These are phyloP conservation scores for Bombus breviceps DNA, from an alignment of 1,140 invertebrate species.

Conservation along the genomic window DNA sequence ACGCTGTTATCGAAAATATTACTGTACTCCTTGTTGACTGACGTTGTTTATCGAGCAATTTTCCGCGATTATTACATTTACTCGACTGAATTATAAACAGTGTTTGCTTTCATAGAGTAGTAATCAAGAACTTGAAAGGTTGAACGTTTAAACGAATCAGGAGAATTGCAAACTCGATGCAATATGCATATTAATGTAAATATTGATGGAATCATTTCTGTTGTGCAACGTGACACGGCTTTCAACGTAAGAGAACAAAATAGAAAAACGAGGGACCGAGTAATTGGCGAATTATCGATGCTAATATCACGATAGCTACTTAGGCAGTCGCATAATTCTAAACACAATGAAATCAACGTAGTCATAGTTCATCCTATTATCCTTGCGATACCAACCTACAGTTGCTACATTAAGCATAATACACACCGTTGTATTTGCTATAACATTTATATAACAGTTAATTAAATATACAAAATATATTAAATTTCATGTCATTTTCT, in stretches of 20 bases:
- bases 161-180: not conserved
- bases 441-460: no score
- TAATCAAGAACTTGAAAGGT: conserved; percentile 13
- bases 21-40: not conserved
- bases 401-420: no score
- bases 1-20: not conserved
- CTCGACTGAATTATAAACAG: not conserved
- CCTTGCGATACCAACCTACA: no score
- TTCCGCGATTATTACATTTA: conserved; percentile 5
- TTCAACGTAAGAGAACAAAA: not conserved
- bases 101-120: conserved; percentile 5
- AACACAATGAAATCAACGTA: no score
- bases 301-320: not conserved
- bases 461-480: no score
- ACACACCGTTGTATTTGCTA: no score
- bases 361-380: no score
- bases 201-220: not conserved
- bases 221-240: not conserved
- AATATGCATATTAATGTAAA: conserved; percentile 9
- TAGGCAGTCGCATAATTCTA: no score
- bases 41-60: conserved; percentile 7
- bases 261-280: not conserved
- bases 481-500: no score
- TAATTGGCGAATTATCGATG: not conserved
- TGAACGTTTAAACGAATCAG: conserved; percentile 11